Percentiles rank a stretch among this genome's conserved stretches.
Conservation (phyloP, 2,888 invertebrate species). For the Galerucella calmariensis region DNA sequence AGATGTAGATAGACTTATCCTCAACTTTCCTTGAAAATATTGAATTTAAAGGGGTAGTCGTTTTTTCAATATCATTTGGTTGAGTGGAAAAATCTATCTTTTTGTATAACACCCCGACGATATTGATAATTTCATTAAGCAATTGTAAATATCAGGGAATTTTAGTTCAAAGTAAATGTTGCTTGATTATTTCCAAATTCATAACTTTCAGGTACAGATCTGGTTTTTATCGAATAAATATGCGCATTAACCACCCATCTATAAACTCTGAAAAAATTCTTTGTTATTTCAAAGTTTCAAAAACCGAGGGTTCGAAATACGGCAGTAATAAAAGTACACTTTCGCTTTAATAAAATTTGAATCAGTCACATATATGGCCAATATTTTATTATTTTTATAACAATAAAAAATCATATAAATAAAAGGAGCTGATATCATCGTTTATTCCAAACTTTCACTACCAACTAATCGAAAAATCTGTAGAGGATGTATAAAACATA, state of each 20-base stretch:
- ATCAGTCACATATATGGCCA: slow-evolving; percentile 58
- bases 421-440: too few relatives aligned
- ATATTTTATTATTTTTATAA: slow-evolving; percentile 50
- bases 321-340: slow-evolving; percentile 50
- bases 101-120: too few relatives aligned
- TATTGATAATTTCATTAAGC: too few relatives aligned
- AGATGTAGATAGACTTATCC: too few relatives aligned
- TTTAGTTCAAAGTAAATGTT: neutral
- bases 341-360: slow-evolving; percentile 58
- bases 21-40: too few relatives aligned
- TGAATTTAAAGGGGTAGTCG: too few relatives aligned
- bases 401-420: neutral
- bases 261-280: neutral
- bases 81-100: too few relatives aligned
- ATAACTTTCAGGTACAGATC: neutral
- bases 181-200: neutral
- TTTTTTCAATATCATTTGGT: too few relatives aligned
- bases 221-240: neutral
- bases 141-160: neutral
- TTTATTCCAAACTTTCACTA: too few relatives aligned
- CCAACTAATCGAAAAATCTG: too few relatives aligned
- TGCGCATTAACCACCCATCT: slow-evolving; percentile 1
- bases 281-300: neutral
- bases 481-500: too few relatives aligned
- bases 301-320: slow-evolving; percentile 33